Base-by-base conservation (phyloP, 2,888 invertebrate genomes). In the Acrobasis consociella region DNA sequence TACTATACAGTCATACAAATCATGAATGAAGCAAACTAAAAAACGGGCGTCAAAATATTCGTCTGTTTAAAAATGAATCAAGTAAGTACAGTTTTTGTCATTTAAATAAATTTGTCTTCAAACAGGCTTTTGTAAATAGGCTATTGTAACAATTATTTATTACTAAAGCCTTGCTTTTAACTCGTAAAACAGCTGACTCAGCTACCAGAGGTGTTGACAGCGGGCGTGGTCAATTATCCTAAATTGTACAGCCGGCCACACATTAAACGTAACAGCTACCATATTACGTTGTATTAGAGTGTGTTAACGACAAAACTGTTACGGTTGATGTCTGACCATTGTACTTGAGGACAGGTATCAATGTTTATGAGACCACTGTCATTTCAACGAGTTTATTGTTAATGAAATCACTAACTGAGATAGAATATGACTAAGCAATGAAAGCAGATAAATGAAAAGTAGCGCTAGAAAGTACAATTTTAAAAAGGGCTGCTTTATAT, bases 181-280 rank as follows among this genome's bases (percentile, higher is more conserved):
- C 39, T 31, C 49, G 15, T 59, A 59, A 59, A 60, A 50, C 9
- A 9, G 60, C 52, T 60, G 60, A 60, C 22, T 51, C 50, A 22
- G 60, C 39, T 22, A 37, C 42, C 51, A 51, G 37, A 39, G 22
- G 60, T 60, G 60, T 60, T 52, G 60, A 52, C 51, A 60, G 1
- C 42, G 22, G 60, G 60, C 60, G 60, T 60, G 60, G 60, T 22
- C 60, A 59, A 59, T 59, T 59, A 59, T 59, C 37, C 17, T 39
- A 51, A 51, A 42, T 42, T 42, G 42, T 56, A n/a, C 46, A 13
- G 46, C 15, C 11, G 17, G 13, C 15, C 31, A 46, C 8, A 50
- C 17, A 10, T 49, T 31, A 49, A 16, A 58, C 13, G 31, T 31
- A 7, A 31, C 31, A 31, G 5, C 31, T 7, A 31, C 31, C 31